Percentiles rank a stretch among this genome's conserved stretches.
Conservation (phyloP, 30 jellyfish, hydroid and myxozoan species). For the Pelagia noctiluca region DNA sequence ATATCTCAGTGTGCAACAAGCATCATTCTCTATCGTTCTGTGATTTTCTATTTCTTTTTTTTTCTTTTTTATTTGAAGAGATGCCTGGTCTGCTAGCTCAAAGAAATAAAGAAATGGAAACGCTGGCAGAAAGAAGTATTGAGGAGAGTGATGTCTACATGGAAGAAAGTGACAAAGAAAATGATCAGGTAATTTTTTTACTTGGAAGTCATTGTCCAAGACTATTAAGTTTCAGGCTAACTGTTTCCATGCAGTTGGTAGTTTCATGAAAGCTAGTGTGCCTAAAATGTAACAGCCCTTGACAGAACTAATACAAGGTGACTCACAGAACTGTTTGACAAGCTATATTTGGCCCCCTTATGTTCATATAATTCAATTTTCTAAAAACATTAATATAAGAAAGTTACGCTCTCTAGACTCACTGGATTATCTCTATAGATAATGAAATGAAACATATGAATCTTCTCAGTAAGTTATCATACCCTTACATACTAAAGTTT, state of each 20-base stretch:
- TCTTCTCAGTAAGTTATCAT: too few species aligned
- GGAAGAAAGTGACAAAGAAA: slow-evolving; percentile 56
- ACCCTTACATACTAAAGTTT: too few species aligned
- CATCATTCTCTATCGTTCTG: neutral
- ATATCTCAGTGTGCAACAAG: neutral
- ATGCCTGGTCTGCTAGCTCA: slow-evolving; percentile 77
- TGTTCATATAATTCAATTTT: too few species aligned
- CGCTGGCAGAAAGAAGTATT: slow-evolving; percentile 8
- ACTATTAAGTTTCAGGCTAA: neutral
- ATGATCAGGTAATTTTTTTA: slow-evolving; percentile 11
- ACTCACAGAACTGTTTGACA: too few species aligned
- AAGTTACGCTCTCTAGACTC: too few species aligned
- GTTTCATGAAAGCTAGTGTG: neutral
- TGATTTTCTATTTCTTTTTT: neutral
- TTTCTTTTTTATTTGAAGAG: slow-evolving; percentile 4
- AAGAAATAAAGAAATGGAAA: slow-evolving; percentile 40
- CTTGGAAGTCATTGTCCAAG: neutral
- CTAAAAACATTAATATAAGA: too few species aligned
- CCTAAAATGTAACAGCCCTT: too few species aligned
- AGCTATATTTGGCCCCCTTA: too few species aligned
- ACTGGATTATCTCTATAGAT: too few species aligned
- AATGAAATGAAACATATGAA: too few species aligned
- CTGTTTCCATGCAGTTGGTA: neutral
- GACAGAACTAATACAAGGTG: too few species aligned
- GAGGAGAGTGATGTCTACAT: slow-evolving; percentile 29